Evolutionary conservation across 2,113 vertebrate species (phyloP).

Genomic region (Hydrolagus affinis): DNA sequence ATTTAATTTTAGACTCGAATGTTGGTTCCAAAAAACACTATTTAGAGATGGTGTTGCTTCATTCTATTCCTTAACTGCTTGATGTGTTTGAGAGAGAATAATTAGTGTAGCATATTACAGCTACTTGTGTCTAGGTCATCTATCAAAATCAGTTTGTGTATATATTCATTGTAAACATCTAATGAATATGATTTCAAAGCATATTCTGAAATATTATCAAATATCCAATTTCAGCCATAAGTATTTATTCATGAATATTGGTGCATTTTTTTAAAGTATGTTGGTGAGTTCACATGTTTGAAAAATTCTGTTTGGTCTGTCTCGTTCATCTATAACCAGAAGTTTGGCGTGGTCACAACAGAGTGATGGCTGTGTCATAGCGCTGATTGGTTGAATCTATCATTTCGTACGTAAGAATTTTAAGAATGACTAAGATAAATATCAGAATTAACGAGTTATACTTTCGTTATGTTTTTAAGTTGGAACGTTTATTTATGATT

Average conservation of each 20-base stretch:
- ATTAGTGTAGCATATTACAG: background rate
- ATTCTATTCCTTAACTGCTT: background rate
- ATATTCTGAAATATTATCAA: background rate
- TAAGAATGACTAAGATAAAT: constrained; percentile 23
- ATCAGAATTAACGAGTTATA: too few relatives aligned
- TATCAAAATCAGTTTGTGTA: background rate
- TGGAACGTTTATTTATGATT: background rate
- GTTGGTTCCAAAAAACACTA: background rate
- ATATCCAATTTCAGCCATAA: constrained; percentile 15
- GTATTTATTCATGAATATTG: constrained; percentile 8
- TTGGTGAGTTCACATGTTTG: constrained; percentile 31
- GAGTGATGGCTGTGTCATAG: constrained; percentile 30
- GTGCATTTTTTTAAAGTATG: constrained; percentile 23
- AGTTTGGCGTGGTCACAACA: constrained; percentile 31
- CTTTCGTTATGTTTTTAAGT: constrained; percentile 1
- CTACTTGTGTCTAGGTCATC: background rate
- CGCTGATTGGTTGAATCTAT: constrained; percentile 29
- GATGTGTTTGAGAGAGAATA: background rate
- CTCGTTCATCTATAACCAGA: constrained; percentile 32
- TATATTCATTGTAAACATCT: constrained; percentile 9
- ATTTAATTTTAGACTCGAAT: background rate
- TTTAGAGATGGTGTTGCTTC: background rate
- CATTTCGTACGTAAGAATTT: constrained; percentile 30
- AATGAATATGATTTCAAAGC: background rate
- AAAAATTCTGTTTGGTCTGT: constrained; percentile 30